Conservation (phyloP, 2,888 invertebrate genomes). For the Apeira syringaria region DNA sequence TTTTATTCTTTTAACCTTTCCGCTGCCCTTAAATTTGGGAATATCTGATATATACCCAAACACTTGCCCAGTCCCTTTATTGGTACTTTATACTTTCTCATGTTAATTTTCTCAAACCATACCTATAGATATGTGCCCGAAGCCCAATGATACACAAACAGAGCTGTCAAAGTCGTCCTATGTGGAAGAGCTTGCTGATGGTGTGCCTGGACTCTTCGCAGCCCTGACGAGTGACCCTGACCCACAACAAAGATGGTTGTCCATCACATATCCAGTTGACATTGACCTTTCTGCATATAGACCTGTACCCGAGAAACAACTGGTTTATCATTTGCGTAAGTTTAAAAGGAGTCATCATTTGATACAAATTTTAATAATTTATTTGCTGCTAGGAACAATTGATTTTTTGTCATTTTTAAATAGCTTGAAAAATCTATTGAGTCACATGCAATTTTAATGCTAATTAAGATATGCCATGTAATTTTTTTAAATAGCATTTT, state of each 20-base stretch:
- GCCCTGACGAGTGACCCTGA: slow-evolving; percentile 92
- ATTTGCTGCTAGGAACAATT: too few relatives aligned
- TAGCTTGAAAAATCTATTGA: too few relatives aligned
- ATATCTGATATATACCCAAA: too few relatives aligned
- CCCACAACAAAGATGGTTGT: slow-evolving; percentile 90
- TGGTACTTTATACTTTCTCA: too few relatives aligned
- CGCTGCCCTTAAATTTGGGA: too few relatives aligned
- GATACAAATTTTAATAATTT: too few relatives aligned
- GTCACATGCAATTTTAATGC: too few relatives aligned
- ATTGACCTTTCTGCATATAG: slow-evolving; percentile 86
- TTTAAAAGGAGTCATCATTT: slow-evolving; percentile 40
- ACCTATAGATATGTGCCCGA: slow-evolving; percentile 93
- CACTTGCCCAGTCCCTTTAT: too few relatives aligned
- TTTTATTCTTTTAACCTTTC: too few relatives aligned
- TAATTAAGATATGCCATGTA: too few relatives aligned
- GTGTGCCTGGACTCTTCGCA: slow-evolving; percentile 92
- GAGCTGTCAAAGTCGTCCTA: slow-evolving; percentile 90
- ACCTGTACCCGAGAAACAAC: slow-evolving; percentile 87
- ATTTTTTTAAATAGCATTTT: too few relatives aligned
- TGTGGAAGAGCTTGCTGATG: slow-evolving; percentile 92
- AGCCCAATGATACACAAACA: slow-evolving; percentile 90
- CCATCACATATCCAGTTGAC: slow-evolving; percentile 91
- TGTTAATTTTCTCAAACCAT: background rate
- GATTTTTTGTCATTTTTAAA: too few relatives aligned
- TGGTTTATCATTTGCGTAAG: slow-evolving; percentile 89